Evolutionary conservation across 2,888 invertebrate genomes (phyloP).

Genomic region (Aleiodes alternator): DNA sequence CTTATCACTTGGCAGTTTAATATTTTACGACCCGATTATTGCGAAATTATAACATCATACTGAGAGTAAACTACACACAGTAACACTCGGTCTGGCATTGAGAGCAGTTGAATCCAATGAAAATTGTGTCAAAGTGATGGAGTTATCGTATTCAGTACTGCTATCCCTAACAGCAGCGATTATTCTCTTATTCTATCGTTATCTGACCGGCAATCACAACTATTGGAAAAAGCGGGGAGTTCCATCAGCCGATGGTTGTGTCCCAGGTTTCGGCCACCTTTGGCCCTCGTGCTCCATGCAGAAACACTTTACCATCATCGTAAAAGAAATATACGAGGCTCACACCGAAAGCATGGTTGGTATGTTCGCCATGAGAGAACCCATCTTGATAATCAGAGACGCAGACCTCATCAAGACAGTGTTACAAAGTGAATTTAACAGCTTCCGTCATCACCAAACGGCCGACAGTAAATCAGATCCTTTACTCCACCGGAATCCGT

Average conservation of each 20-base stretch:
- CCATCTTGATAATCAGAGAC: slow-evolving; percentile 39
- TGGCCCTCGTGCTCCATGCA: slow-evolving; percentile 13
- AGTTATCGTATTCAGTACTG: too few species aligned
- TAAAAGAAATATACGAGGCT: background rate
- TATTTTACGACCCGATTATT: too few species aligned
- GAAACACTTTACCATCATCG: slow-evolving; percentile 19
- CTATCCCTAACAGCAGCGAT: too few species aligned
- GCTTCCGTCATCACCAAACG: background rate
- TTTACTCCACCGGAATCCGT: slow-evolving; percentile 35
- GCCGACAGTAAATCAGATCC: slow-evolving; percentile 37
- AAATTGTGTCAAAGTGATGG: too few species aligned
- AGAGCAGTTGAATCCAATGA: too few species aligned
- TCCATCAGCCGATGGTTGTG: slow-evolving; percentile 26
- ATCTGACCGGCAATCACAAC: background rate
- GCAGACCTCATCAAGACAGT: slow-evolving; percentile 47
- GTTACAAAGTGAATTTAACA: slow-evolving; percentile 30
- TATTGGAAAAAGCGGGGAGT: slow-evolving; percentile 45
- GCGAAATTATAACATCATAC: too few species aligned
- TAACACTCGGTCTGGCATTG: too few species aligned
- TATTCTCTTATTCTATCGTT: too few species aligned
- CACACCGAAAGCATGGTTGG: slow-evolving; percentile 45
- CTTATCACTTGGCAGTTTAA: too few species aligned
- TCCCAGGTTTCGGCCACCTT: slow-evolving; percentile 18
- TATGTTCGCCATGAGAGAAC: slow-evolving; percentile 32
- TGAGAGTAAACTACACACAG: too few species aligned